Evolutionary conservation across 2,113 vertebrate genomes (phyloP).

Genomic region (Cebidichthys violaceus): DNA sequence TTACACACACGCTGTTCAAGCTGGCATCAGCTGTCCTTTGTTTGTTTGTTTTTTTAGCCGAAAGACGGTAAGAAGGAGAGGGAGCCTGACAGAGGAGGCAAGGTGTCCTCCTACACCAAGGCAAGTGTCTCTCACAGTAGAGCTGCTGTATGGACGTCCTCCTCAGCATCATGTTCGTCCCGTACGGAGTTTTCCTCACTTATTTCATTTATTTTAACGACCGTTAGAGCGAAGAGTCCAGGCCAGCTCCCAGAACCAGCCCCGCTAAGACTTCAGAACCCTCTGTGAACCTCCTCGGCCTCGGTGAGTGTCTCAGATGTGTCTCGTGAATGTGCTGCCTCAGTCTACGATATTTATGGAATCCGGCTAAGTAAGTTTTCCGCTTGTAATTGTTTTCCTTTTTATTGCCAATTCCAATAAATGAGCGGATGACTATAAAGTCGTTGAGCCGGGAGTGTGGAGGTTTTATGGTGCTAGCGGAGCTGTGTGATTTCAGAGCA

Average conservation of each 20-base stretch:
- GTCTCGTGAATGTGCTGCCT: background rate
- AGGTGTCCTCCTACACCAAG: conserved; percentile 75
- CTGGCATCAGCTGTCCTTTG: background rate
- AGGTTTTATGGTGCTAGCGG: background rate
- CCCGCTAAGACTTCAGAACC: conserved; percentile 89
- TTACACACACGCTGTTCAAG: background rate
- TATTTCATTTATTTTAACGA: background rate
- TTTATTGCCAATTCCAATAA: conserved; percentile 10
- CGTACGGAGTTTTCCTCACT: background rate
- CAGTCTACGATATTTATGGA: background rate
- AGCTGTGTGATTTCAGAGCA: background rate
- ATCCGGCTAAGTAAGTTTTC: background rate
- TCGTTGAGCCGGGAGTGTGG: background rate
- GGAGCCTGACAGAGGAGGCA: conserved; percentile 87
- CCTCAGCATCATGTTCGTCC: background rate
- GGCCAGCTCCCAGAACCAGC: conserved; percentile 88
- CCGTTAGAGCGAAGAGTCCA: conserved; percentile 89
- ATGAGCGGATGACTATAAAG: background rate
- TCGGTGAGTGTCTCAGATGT: conserved; percentile 85
- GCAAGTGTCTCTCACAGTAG: conserved; percentile 36
- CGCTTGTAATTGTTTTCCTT: background rate
- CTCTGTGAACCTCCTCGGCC: conserved; percentile 92
- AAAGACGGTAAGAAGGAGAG: conserved; percentile 91
- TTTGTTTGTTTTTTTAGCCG: conserved; percentile 55
- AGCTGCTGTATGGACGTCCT: background rate